Evolutionary conservation across 1,140 invertebrate genomes (phyloP), one percentile per base, ranked within the genome.

Genomic region (Caenorhabditis latens): DNA sequence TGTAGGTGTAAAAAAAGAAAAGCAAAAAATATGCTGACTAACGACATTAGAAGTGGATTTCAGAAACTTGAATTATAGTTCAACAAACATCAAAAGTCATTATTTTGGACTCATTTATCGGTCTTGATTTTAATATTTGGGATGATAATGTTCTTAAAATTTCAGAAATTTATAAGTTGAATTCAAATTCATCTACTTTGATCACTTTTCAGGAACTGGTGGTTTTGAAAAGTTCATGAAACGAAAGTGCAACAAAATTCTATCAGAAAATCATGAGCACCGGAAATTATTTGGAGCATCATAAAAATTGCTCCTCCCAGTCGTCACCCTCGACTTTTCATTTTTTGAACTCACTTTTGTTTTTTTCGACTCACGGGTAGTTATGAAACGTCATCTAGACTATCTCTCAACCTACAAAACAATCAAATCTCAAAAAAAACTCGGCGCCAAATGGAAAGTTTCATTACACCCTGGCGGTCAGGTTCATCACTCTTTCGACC

Each of bases 361-460:
- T 32, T 2, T 32, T 32, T 32, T 32, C 2, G 32, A 32, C 32
- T 32, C 32, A 32, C 32, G 0, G 2, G 32, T 1, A 32, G 32
- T 32, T 32, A n/a, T n/a, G n/a, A n/a, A n/a, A n/a, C 32, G 32
- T 32, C 32, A 32, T 40, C 19, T 63, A 6, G 11, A 19, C 11
- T 24, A 8, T 71, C 40, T 7, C n/a, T 8, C 42, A 71, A 71
- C 65, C 65, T 71, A 71, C 65, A 46, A 43, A 46, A 46, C 19
- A 42, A 71, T 71, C 65, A 71, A 43, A 8, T 65, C 24, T 19
- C 11, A 4, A 19, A 19, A 43, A 42, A 71, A 71, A 71, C 14
- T 8, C 6, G 65, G 42, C 65, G 65, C 65, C 42, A 71, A 71
- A 71, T 71, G 65, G 65, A 71, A 71, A 71, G 71, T 79, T 50